These are phyloP conservation scores for Hypolimnas misippus DNA, from an alignment of 2,888 invertebrate species.

Conservation along the genomic window DNA sequence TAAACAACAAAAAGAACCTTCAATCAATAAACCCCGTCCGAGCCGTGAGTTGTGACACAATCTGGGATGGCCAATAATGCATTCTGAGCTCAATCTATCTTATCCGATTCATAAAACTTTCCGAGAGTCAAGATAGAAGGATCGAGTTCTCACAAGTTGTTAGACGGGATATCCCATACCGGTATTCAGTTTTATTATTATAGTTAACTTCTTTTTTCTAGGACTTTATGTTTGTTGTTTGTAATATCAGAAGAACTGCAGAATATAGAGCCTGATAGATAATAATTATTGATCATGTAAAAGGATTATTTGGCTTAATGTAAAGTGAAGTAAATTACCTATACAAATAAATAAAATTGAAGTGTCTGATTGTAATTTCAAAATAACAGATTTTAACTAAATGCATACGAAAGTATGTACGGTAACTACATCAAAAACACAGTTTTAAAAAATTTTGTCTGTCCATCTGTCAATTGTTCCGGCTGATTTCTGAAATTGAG, in stretches of 20 bases:
- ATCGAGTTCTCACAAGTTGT: conserved; percentile 64
- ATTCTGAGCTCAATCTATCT: conserved; percentile 72
- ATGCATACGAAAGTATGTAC: too few relatives aligned
- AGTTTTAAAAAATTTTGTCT: too few relatives aligned
- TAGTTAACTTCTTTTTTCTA: conserved; percentile 14
- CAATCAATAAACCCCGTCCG: conserved; percentile 36
- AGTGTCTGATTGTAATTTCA: too few relatives aligned
- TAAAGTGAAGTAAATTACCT: too few relatives aligned
- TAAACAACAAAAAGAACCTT: conserved; percentile 12
- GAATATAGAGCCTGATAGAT: too few relatives aligned
- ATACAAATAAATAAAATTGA: too few relatives aligned
- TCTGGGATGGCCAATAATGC: conserved; percentile 74
- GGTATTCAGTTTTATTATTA: conserved; percentile 26
- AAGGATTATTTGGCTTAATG: too few relatives aligned
- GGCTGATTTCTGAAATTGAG: too few relatives aligned
- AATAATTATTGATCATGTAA: too few relatives aligned
- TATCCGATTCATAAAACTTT: conserved; percentile 75
- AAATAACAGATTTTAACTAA: too few relatives aligned
- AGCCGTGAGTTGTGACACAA: conserved; percentile 58
- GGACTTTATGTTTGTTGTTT: background rate
- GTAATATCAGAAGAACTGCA: background rate
- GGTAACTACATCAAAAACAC: too few relatives aligned
- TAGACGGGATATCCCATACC: conserved; percentile 39
- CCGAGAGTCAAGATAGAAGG: conserved; percentile 58
- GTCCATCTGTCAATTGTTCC: too few relatives aligned